Conservation (phyloP, 2,797 vertebrate genomes). For the Adelosebastes latens region DNA sequence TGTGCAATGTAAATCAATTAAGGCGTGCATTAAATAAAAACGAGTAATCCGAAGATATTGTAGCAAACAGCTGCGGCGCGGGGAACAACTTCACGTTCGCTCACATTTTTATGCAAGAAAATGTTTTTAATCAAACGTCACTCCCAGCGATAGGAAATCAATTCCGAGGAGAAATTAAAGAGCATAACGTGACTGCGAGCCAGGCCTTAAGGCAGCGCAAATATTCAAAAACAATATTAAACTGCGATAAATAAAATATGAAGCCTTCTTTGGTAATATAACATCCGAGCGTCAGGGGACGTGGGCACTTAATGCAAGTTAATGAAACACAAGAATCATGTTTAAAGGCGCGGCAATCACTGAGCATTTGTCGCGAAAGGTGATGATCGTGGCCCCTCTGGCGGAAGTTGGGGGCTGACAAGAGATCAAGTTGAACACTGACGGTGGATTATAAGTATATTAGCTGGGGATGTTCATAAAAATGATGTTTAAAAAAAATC, state of each 20-base stretch:
- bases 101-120: slow-evolving; percentile 77
- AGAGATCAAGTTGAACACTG: slow-evolving; percentile 70
- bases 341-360: slow-evolving; percentile 69
- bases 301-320: slow-evolving; percentile 79
- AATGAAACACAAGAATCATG: slow-evolving; percentile 77
- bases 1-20: slow-evolving; percentile 68
- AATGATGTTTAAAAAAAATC: slow-evolving; percentile 36
- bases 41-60: slow-evolving; percentile 68
- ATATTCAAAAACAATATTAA: slow-evolving; percentile 86
- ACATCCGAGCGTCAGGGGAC: slow-evolving; percentile 72
- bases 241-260: slow-evolving; percentile 84
- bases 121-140: slow-evolving; percentile 79
- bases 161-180: slow-evolving; percentile 83
- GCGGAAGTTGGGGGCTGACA: slow-evolving; percentile 71
- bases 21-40: slow-evolving; percentile 53
- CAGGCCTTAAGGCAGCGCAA: slow-evolving; percentile 78
- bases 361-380: slow-evolving; percentile 59
- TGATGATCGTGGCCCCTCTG: slow-evolving; percentile 69
- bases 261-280: slow-evolving; percentile 81
- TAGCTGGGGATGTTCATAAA: slow-evolving; percentile 59
- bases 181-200: slow-evolving; percentile 73
- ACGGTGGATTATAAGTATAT: slow-evolving; percentile 71
- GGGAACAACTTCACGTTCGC: slow-evolving; percentile 59
- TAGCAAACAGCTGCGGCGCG: slow-evolving; percentile 53
- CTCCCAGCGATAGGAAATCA: slow-evolving; percentile 73